Base-by-base conservation (phyloP, 2,113 vertebrate genomes). In the Hippopotamus amphibius region DNA sequence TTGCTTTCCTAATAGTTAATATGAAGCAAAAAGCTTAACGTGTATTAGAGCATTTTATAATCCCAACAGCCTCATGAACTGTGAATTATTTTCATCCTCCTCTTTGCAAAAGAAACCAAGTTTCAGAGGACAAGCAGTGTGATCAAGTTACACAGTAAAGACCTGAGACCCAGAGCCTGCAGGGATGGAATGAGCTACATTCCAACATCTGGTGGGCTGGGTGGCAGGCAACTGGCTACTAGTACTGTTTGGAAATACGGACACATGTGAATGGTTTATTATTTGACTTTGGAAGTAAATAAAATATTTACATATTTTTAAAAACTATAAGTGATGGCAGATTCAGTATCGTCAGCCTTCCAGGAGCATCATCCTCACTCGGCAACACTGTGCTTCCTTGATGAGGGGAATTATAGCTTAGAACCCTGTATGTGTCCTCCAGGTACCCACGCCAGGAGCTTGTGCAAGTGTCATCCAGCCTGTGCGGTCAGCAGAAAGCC, bases 211-310 rank as follows among this genome's bases (percentile, higher is more conserved):
- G 33, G 28, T 33, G 68, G 33, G 17, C 68, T 65, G 3, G 12
- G 3, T 14, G 46, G 12, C 57, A 71, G 46, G 41, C 16, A 59
- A 28, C 22, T 76, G 50, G 50, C 37, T 66, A 28, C 21, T 24
- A 9, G 37, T 5, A 43, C 15, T 48, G 41, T 63, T 61, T 91
- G 65, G 28, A 84, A 93, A 76, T 50, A 81, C n/a, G 37, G 41
- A 76, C 33, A 28, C 16, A 13, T n/a, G 24, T 79, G 66, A 83
- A 83, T 80, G 28, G 14, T 41, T 77, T 68, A 41, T 28, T 16
- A 68, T 93, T 92, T 93, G 57, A 37, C 19, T 84, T 81, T 93
- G 72, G 24, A 65, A 85, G 41, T 63, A 86, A 50, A 63, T 87
- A 87, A 88, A 71, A 71, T 86, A 53, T 53, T 63, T 71, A 69